phyloP scores from a whole-genome alignment of 1,140 invertebrate species.

The Drosophila littoralis region DNA sequence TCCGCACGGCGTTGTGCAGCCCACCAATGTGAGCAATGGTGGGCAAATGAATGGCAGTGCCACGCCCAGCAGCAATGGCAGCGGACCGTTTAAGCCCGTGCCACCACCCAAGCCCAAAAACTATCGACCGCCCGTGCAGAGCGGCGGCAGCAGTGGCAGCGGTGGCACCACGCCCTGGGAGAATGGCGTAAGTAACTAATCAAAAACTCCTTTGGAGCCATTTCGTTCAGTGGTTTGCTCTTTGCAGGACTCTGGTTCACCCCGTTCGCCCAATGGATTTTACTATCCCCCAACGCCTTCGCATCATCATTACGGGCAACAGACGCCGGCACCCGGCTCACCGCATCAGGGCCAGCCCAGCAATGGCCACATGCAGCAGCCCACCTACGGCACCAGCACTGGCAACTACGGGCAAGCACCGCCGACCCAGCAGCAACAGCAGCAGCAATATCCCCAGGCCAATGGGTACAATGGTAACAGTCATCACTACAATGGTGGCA shows the following conservation, averaged over 20 bases:
- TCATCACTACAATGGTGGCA: conserved; percentile 81
- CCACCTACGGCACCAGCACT: conserved; percentile 61
- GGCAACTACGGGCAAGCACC: conserved; percentile 73
- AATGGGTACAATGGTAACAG: conserved; percentile 79
- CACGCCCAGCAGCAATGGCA: conserved; percentile 77
- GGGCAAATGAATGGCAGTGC: conserved; percentile 64
- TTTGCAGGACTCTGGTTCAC: conserved; percentile 76
- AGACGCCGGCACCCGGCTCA: conserved; percentile 68
- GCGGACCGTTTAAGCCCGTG: conserved; percentile 91
- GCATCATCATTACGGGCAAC: conserved; percentile 85
- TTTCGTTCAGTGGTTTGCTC: conserved; percentile 9
- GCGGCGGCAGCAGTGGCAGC: conserved; percentile 67
- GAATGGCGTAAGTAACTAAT: conserved; percentile 74
- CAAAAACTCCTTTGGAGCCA: not conserved
- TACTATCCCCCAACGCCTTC: conserved; percentile 84
- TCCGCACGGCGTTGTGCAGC: conserved; percentile 67
- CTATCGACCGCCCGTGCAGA: conserved; percentile 89
- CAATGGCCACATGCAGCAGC: conserved; percentile 61
- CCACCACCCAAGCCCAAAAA: conserved; percentile 96
- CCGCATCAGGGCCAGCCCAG: conserved; percentile 64
- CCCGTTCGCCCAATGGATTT: conserved; percentile 82
- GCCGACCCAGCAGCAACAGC: conserved; percentile 46
- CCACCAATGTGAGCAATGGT: conserved; percentile 61
- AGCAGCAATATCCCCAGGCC: conserved; percentile 55
- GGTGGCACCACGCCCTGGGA: conserved; percentile 74